Evolutionary conservation across 1,140 invertebrate species (phyloP), one percentile per base, ranked within the genome.

Genomic region (Tetramorium simillimum): DNA sequence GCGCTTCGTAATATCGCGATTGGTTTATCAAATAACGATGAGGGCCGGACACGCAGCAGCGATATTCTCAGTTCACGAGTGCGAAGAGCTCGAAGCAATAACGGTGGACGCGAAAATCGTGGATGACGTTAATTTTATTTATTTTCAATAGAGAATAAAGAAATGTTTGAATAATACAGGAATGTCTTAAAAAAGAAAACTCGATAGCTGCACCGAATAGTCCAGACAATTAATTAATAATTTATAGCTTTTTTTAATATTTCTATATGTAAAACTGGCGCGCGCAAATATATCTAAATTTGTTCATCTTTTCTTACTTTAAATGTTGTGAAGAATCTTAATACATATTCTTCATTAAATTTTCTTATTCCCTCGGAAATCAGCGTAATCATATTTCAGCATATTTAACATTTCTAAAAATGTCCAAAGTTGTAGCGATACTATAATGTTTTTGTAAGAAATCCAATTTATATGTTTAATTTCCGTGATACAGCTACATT

Each of bases 1-100:
- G 24, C n/a, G 33, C 56, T n/a, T 43, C n/a, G n/a, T 82, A 46
- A 73, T 73, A 60, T 60, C 63, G 21, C 12, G 4, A 67, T 65
- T 78, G 58, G 9, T 43, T 43, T 24, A 43, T 70, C 43, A n/a
- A 43, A 43, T 72, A 56, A 72, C 49, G 46, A 72, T 7, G 51
- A 18, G 1, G 18, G 33, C 12, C n/a, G 6, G 21, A 75, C 18
- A 14, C 16, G 16, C 7, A n/a, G 14, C 2, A 5, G 16, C 16
- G 46, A 51, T 51, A 72, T 72, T 72, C 69, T 28, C 16, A 14
- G 28, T 63, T 18, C 12, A n/a, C 0, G 3, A n/a, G 28, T 28
- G 46, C 28, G 10, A 28, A 21, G 18, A 53, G 10, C 33, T 53
- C 49, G 49, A 2, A 16, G 12, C 28, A n/a, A n/a, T 12, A 51